These are phyloP conservation scores for Lypha dubia DNA, from an alignment of 2,888 invertebrate genomes.

Conservation along the genomic window DNA sequence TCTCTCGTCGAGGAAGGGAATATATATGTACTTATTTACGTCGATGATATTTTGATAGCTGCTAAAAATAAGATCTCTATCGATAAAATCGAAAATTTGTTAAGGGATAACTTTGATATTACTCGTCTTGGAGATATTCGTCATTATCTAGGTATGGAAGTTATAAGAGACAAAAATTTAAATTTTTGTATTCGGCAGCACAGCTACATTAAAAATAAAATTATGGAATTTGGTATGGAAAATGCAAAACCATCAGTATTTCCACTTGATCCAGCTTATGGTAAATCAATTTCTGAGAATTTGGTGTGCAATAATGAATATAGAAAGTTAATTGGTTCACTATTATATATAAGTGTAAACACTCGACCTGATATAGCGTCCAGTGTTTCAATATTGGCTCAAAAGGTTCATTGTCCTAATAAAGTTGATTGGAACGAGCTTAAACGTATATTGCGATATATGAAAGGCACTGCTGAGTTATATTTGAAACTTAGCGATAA, in stretches of 20 bases:
- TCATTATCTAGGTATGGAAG: slow-evolving; percentile 4
- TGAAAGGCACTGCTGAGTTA: background rate
- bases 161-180: background rate
- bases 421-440: slow-evolving; percentile 14
- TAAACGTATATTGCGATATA: slow-evolving; percentile 1
- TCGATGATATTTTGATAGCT: slow-evolving; percentile 3
- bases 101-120: slow-evolving; percentile 1
- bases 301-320: background rate
- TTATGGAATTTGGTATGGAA: background rate
- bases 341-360: background rate
- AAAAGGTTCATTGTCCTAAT: slow-evolving; percentile 4
- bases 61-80: background rate
- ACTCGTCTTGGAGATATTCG: background rate
- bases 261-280: slow-evolving; percentile 6
- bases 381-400: slow-evolving; percentile 14
- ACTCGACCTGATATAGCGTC: background rate
- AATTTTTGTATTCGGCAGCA: background rate
- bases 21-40: background rate
- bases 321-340: slow-evolving; percentile 3
- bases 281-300: background rate
- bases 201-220: background rate
- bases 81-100: background rate
- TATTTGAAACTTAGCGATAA: background rate
- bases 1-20: slow-evolving; percentile 7
- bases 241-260: background rate